phyloP scores from a whole-genome alignment of 2,113 vertebrate species.

The Patagioenas fasciata region DNA sequence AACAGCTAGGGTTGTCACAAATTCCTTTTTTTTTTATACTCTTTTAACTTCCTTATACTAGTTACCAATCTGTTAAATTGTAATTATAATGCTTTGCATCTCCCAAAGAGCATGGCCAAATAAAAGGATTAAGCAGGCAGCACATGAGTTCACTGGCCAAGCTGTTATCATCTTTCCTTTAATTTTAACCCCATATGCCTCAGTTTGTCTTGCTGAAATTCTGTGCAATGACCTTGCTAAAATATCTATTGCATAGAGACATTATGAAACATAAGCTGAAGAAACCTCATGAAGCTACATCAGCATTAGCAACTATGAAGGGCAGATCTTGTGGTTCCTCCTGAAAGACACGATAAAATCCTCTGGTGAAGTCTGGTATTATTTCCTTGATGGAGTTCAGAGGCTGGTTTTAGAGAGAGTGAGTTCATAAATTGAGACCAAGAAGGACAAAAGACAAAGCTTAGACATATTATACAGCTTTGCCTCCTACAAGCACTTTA shows the following conservation, averaged over 20 bases:
- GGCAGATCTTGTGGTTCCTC: background rate
- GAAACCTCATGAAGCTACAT: background rate
- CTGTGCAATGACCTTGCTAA: background rate
- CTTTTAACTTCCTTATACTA: background rate
- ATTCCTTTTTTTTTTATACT: accelerated
- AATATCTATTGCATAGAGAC: background rate
- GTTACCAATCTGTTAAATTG: background rate
- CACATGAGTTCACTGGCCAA: background rate
- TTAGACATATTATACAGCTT: background rate
- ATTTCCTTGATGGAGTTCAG: background rate
- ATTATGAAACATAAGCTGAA: background rate
- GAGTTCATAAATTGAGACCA: background rate
- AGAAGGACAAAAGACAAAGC: background rate
- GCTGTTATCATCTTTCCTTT: background rate
- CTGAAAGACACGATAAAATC: background rate
- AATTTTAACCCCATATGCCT: background rate
- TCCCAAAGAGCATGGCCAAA: background rate
- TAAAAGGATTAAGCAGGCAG: background rate
- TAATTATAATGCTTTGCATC: background rate
- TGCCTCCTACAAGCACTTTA: background rate
- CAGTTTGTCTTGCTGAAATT: background rate
- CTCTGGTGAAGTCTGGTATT: background rate
- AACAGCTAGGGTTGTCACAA: background rate
- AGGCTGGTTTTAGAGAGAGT: background rate
- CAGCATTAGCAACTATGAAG: background rate